Base-by-base conservation (phyloP, 2,797 vertebrate species). In the Chiroxiphia lanceolata region DNA sequence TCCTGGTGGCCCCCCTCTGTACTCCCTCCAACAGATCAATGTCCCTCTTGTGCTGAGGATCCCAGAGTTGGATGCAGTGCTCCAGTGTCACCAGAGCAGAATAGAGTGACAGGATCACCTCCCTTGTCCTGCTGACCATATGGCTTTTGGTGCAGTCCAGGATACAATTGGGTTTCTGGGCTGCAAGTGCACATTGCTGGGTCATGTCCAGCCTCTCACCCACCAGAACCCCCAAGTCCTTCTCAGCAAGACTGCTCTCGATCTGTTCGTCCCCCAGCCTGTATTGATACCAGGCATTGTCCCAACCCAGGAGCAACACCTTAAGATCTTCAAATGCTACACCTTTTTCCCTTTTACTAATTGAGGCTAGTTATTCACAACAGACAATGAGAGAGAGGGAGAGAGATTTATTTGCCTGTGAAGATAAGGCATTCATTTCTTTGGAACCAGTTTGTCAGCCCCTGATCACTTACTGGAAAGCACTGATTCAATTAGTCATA, bases 201-300 rank as follows among this genome's bases (percentile, higher is more conserved):
- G 13, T 56, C 31, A 18, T 25, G 9, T 34, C 29, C 34, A 33
- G 11, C 3, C 47, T 47, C 47, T 48, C 13, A 7, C 1, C 10
- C 31, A 48, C 18, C 47, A 69, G 6, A 70, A 36, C 0, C 6
- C 18, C 21, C 31, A 54, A 42, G 2, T 1, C 15, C 7, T 48
- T 54, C 34, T 23, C 6, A 2, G 4, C 13, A 44, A 33, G 7
- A 3, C 22, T 20, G 13, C 0, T 54, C 70, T 42, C 40, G 7
- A 5, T 34, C 10, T 54, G 3, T 4, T 40, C 34, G 11, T 5
- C 16, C 34, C 20, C 21, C 54, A 56, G 9, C 18, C 42, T 63
- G 9, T 20, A 10, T 3, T 63, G 42, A 42, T 20, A 27, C 5
- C 0, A 0, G 20, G 13, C 19, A 15, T 6, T 5, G 18, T 22